phyloP scores from a whole-genome alignment of 2,113 vertebrate genomes.

The Mastomys coucha region DNA sequence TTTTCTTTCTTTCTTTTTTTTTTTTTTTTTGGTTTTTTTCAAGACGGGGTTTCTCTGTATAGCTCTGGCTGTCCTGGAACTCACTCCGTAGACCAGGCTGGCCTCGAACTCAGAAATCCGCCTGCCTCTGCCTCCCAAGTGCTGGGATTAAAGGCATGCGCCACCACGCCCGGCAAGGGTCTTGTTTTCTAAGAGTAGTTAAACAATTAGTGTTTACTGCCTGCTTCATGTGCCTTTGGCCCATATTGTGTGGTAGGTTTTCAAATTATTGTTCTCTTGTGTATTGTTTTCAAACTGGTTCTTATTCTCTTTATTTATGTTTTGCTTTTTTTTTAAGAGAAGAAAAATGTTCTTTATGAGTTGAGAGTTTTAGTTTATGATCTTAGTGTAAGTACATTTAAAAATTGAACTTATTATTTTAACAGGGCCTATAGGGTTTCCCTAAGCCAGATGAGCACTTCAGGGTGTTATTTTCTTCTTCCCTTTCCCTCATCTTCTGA shows the following conservation, averaged over 20 bases:
- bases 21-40: no score
- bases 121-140: no score
- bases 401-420: not conserved
- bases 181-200: not conserved
- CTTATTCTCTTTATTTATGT: not conserved
- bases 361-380: not conserved
- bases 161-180: no score
- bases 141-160: no score
- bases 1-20: no score
- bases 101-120: no score
- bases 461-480: not conserved
- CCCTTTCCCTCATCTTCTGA: not conserved
- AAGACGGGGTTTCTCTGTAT: no score
- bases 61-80: no score
- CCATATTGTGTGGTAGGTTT: not conserved
- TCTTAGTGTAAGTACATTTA: not conserved
- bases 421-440: not conserved
- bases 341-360: slow-evolving; percentile 27
- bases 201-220: not conserved
- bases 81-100: no score
- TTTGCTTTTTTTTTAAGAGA: not conserved
- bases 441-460: not conserved
- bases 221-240: not conserved
- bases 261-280: not conserved
- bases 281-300: not conserved